These are phyloP conservation scores for Sanderia malayensis DNA, from an alignment of 30 jellyfish, hydroid and myxozoan species.

Conservation along the genomic window DNA sequence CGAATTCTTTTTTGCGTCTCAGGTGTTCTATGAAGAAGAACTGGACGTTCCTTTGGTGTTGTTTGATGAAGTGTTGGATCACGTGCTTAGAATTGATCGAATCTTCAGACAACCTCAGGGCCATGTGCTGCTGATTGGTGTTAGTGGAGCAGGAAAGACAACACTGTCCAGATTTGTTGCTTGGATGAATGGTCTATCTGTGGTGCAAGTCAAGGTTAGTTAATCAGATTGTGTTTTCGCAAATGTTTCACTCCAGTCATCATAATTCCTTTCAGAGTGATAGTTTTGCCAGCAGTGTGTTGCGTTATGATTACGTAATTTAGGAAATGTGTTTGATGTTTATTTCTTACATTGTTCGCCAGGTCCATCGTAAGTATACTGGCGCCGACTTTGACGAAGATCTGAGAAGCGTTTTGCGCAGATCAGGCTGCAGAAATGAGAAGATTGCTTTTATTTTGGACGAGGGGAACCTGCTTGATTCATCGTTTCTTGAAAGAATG, in stretches of 20 bases:
- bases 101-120: constrained; percentile 99
- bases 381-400: constrained; percentile 99
- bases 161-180: constrained; percentile 98
- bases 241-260: too few species aligned
- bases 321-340: neutral
- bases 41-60: constrained; percentile 95
- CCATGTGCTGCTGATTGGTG: constrained; percentile 95
- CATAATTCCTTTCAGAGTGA: too few species aligned
- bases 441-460: constrained; percentile 98
- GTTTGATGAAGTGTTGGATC: constrained; percentile 95
- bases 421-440: constrained; percentile 96
- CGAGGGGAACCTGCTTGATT: constrained; percentile 93
- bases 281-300: too few species aligned
- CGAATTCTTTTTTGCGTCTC: neutral
- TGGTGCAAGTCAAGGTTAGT: constrained; percentile 94
- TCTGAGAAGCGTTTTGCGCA: constrained; percentile 78
- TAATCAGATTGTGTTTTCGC: too few species aligned
- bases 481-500: constrained; percentile 96
- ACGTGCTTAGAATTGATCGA: constrained; percentile 96
- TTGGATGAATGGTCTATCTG: constrained; percentile 99
- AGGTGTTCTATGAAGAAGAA: constrained; percentile 96
- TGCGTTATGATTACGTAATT: neutral
- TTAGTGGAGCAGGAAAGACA: constrained; percentile 98
- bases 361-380: constrained; percentile 97
- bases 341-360: neutral